Evolutionary conservation across 2,888 invertebrate genomes (phyloP).

Genomic region (Xestobium rufovillosum): DNA sequence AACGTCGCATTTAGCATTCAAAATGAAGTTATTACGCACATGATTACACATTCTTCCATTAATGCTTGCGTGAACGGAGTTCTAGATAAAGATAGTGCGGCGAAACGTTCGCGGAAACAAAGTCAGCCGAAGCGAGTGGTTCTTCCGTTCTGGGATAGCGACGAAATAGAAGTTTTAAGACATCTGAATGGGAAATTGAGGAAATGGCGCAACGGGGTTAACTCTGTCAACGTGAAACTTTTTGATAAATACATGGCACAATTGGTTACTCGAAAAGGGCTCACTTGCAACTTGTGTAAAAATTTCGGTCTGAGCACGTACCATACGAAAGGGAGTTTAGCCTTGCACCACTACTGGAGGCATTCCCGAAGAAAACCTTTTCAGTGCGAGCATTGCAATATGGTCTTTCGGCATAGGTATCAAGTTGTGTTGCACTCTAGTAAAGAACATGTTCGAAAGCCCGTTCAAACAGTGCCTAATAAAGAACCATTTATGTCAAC

Average conservation of each 20-base stretch:
- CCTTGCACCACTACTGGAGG: conserved; percentile 48
- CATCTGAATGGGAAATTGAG: conserved; percentile 34
- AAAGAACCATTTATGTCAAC: conserved; percentile 34
- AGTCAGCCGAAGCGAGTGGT: conserved; percentile 45
- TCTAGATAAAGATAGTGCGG: conserved; percentile 29
- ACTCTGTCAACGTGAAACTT: conserved; percentile 30
- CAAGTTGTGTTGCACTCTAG: conserved; percentile 46
- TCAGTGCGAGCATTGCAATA: conserved; percentile 46
- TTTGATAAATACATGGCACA: conserved; percentile 40
- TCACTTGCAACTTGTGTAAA: conserved; percentile 38
- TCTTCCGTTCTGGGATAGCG: conserved; percentile 37
- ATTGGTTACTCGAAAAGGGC: conserved; percentile 36
- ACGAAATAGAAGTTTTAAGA: conserved; percentile 33
- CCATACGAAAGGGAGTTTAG: conserved; percentile 43
- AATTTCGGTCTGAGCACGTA: conserved; percentile 41
- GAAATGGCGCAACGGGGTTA: conserved; percentile 29
- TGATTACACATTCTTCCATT: conserved; percentile 43
- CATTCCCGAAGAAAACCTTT: conserved; percentile 38
- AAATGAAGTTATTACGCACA: conserved; percentile 45
- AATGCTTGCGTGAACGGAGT: conserved; percentile 32
- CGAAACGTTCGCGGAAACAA: conserved; percentile 44
- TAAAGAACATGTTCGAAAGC: conserved; percentile 38
- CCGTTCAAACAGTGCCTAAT: conserved; percentile 33
- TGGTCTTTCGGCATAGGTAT: conserved; percentile 44
- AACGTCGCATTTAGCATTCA: conserved; percentile 43